Conservation (phyloP, 2,797 vertebrate species). For the Poecile montanus region DNA sequence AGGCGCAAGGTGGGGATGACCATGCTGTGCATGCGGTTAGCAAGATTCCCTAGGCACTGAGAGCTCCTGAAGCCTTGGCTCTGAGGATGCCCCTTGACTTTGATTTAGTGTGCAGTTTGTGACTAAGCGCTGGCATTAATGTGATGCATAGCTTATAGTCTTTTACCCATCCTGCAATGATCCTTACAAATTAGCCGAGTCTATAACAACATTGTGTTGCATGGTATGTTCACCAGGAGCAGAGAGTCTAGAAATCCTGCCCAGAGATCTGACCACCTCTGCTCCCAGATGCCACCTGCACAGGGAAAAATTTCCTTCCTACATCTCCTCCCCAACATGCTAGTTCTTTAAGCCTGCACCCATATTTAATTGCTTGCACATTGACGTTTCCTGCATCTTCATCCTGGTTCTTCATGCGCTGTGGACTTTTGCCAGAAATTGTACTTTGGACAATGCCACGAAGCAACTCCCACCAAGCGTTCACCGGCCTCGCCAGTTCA, state of each 20-base stretch:
- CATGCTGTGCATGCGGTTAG: neutral
- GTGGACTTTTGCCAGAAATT: neutral
- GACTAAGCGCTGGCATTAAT: neutral
- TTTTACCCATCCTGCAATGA: neutral
- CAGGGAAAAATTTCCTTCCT: neutral
- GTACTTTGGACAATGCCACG: neutral
- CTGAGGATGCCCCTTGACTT: neutral
- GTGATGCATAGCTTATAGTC: rapidly evolving
- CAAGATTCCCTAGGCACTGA: neutral
- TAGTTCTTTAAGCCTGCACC: neutral
- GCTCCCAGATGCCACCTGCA: neutral
- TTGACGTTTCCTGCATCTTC: neutral
- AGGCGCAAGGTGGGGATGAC: too few relatives aligned
- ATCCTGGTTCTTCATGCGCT: neutral
- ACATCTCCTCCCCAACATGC: rapidly evolving
- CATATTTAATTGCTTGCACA: neutral
- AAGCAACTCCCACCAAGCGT: neutral
- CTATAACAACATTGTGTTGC: rapidly evolving
- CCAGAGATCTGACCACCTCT: neutral
- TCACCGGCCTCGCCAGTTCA: neutral
- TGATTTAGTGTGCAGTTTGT: neutral
- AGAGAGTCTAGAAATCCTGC: neutral
- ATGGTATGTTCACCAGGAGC: rapidly evolving
- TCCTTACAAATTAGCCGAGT: neutral
- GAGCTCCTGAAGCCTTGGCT: neutral